Conservation (phyloP, 2,888 invertebrate species). For the Petrolisthes manimaculis region DNA sequence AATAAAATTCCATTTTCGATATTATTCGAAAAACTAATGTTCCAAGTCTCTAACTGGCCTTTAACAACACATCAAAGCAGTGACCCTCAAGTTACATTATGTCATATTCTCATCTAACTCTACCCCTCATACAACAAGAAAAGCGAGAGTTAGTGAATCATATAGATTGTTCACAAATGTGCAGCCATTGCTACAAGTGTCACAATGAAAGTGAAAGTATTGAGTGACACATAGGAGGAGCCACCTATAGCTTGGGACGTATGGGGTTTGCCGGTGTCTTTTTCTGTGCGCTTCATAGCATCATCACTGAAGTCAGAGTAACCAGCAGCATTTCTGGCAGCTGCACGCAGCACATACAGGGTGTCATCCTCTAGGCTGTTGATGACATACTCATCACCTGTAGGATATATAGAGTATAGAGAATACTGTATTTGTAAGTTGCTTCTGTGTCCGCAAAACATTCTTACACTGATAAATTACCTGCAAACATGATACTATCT, state of each 20-base stretch:
- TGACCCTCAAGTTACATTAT: not conserved
- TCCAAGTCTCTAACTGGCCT: not conserved
- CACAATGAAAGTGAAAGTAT: not conserved
- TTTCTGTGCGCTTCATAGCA: constrained; percentile 46
- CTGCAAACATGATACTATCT: too few relatives aligned
- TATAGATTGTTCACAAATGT: not conserved
- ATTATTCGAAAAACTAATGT: too few relatives aligned
- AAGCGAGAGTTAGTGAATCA: not conserved
- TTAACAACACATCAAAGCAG: not conserved
- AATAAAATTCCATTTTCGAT: too few relatives aligned
- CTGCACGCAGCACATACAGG: constrained; percentile 54
- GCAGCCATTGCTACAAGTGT: not conserved
- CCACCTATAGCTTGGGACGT: not conserved
- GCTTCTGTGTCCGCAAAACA: too few relatives aligned
- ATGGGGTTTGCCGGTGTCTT: not conserved
- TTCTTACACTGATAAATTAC: too few relatives aligned
- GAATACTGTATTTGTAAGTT: too few relatives aligned
- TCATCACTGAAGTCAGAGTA: constrained; percentile 52
- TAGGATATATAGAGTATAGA: too few relatives aligned
- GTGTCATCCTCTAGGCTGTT: constrained; percentile 49
- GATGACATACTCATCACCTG: constrained; percentile 54
- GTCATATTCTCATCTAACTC: not conserved
- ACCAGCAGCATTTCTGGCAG: constrained; percentile 60
- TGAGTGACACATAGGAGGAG: not conserved
- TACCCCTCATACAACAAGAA: not conserved